Evolutionary conservation across 2,888 invertebrate genomes (phyloP).

Genomic region (Chesias legatella): DNA sequence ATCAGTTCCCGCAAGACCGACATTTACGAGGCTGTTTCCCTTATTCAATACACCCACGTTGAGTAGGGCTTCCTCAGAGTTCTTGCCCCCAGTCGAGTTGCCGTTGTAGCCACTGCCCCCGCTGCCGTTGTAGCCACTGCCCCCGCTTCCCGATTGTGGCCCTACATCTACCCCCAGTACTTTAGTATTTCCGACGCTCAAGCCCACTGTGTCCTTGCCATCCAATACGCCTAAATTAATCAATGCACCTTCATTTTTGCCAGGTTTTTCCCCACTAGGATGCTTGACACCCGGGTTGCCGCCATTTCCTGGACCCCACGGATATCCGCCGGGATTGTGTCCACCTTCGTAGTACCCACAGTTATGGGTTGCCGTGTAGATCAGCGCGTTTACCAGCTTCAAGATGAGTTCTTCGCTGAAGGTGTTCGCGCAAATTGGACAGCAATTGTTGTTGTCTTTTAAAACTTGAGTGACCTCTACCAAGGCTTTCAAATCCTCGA

Average conservation of each 20-base stretch:
- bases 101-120: neutral
- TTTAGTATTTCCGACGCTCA: neutral
- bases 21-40: no score
- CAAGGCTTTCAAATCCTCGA: slow-evolving; percentile 38
- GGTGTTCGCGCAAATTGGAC: slow-evolving; percentile 15
- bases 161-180: slow-evolving; percentile 7
- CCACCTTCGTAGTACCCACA: slow-evolving; percentile 27
- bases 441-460: slow-evolving; percentile 17
- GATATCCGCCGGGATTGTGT: no score
- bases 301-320: neutral
- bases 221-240: neutral
- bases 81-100: neutral
- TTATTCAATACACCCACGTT: no score
- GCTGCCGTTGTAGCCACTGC: neutral
- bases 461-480: slow-evolving; percentile 31
- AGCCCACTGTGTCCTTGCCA: neutral
- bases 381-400: slow-evolving; percentile 58
- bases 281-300: slow-evolving; percentile 1
- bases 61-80: neutral
- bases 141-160: neutral
- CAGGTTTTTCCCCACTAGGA: neutral
- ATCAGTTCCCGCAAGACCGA: no score
- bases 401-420: slow-evolving; percentile 55
- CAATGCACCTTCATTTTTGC: neutral
- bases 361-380: slow-evolving; percentile 48